Conservation (phyloP, 2,797 vertebrate genomes). For the Ctenopoma multispine region DNA sequence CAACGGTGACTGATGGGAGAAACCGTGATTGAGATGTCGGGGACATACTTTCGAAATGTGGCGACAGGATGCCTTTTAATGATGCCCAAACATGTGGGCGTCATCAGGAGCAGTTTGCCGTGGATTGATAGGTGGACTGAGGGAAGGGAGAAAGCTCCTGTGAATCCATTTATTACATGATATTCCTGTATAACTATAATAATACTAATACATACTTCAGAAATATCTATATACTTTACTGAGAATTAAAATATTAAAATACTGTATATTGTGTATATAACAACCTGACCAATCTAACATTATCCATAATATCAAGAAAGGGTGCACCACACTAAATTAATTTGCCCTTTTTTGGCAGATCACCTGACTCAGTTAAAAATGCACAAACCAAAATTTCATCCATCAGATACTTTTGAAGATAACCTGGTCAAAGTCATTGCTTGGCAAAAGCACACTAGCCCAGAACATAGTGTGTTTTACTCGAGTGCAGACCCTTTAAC, state of each 20-base stretch:
- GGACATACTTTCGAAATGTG: conserved; percentile 3
- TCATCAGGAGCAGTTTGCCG: conserved; percentile 9
- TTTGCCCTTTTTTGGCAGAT: not conserved
- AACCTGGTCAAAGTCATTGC: not conserved
- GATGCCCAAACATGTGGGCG: conserved; percentile 43
- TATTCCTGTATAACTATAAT: no score
- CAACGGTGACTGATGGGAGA: not conserved
- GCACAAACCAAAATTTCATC: not conserved
- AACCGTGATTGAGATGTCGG: conserved; percentile 21
- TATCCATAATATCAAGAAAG: not conserved
- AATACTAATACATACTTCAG: no score
- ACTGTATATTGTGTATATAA: no score
- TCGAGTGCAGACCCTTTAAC: not conserved
- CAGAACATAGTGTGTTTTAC: not conserved
- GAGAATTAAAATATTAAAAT: no score
- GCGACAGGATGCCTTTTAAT: conserved; percentile 40
- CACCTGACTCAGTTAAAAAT: no score
- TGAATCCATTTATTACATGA: conserved; percentile 3
- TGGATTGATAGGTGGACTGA: not conserved
- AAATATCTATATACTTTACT: no score
- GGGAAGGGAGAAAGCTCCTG: not conserved
- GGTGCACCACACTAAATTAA: not conserved
- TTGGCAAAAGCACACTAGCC: no score
- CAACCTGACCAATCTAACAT: not conserved
- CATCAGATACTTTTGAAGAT: conserved; percentile 8